A percentile compares a stretch with the other conserved stretches of the same genome.
Conservation (phyloP, 2,888 invertebrate genomes). For the Eupithecia tripunctaria region DNA sequence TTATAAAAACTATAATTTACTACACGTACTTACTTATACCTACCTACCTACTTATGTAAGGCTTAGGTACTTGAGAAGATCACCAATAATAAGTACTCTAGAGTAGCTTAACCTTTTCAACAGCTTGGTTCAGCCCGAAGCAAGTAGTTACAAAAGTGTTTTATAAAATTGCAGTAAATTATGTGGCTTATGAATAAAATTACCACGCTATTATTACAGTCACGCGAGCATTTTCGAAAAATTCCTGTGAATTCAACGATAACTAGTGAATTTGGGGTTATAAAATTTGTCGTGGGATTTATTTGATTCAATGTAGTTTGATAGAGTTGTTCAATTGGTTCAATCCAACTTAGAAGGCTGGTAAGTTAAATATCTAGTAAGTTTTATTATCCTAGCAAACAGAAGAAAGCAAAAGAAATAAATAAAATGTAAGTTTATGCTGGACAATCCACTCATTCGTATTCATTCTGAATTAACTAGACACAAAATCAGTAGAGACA, state of each 20-base stretch:
- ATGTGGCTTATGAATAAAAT: slow-evolving; percentile 48
- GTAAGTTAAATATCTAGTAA: too few relatives aligned
- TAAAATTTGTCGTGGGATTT: not conserved
- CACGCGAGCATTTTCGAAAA: slow-evolving; percentile 45
- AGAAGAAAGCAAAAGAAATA: too few relatives aligned
- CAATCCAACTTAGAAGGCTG: not conserved
- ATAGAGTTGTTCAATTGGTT: not conserved
- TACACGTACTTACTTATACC: not conserved
- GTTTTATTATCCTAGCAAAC: too few relatives aligned
- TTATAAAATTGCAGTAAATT: slow-evolving; percentile 49
- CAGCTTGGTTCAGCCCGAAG: slow-evolving; percentile 20
- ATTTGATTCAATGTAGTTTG: not conserved
- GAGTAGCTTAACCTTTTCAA: slow-evolving; percentile 12
- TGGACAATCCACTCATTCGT: not conserved
- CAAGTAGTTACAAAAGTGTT: slow-evolving; percentile 46
- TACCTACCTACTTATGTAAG: not conserved
- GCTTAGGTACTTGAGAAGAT: not conserved
- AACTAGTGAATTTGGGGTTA: not conserved
- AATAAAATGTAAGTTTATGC: too few relatives aligned
- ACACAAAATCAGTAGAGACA: too few relatives aligned
- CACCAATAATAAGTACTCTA: not conserved
- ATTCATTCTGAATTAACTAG: not conserved
- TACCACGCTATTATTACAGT: slow-evolving; percentile 47
- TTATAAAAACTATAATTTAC: not conserved
- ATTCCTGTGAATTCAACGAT: slow-evolving; percentile 27